Conservation (phyloP, 2,113 vertebrate genomes). For the Pholis gunnellus region DNA sequence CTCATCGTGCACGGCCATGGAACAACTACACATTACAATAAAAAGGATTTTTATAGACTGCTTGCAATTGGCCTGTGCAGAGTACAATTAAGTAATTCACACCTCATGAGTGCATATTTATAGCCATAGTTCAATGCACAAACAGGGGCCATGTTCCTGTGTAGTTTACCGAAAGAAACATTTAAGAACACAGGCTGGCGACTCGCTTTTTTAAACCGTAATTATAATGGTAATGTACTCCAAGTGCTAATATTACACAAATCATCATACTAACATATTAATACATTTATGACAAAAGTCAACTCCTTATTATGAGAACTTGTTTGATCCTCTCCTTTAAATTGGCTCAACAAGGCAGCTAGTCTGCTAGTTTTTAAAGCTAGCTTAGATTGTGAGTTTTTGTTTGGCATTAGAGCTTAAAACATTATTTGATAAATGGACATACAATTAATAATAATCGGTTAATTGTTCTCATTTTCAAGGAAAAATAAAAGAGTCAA, state of each 20-base stretch:
- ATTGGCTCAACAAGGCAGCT: background rate
- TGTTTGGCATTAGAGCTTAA: background rate
- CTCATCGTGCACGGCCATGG: background rate
- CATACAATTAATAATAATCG: background rate
- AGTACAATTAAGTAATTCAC: background rate
- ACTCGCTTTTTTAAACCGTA: background rate
- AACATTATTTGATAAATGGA: background rate
- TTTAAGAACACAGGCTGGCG: background rate
- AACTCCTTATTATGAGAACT: background rate
- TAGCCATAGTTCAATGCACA: background rate
- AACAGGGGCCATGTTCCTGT: background rate
- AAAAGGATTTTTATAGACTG: background rate
- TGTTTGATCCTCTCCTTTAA: background rate
- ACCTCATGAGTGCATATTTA: background rate
- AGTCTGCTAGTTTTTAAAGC: background rate
- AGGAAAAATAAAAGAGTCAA: background rate
- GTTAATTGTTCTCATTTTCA: background rate
- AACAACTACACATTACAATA: background rate
- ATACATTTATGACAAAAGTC: background rate
- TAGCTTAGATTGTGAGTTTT: background rate
- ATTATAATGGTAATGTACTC: background rate
- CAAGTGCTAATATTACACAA: background rate
- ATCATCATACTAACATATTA: background rate
- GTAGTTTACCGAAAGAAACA: background rate
- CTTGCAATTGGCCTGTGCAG: background rate